Base-by-base conservation (phyloP, 1,140 invertebrate species). In the Ceratina japonica region DNA sequence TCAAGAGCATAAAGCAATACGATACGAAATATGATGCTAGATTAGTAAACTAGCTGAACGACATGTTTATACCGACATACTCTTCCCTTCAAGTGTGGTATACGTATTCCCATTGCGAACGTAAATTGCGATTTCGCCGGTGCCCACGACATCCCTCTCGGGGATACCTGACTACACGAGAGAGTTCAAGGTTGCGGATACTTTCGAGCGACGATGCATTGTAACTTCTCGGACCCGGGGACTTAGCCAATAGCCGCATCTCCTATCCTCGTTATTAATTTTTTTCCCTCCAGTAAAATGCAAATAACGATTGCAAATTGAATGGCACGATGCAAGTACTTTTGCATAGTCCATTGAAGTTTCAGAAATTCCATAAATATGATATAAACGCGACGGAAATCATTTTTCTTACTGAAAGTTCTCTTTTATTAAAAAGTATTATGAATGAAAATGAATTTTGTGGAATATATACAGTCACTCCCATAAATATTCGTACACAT, bases 121-220 rank as follows among this genome's bases (percentile, higher is more conserved):
- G 4, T 66, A 81, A 81, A 83, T 70, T 71, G 51, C 58, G 72
- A 77, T 83, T 81, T 81, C 73, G 52, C 56, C 44, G 72, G 56
- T 49, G 56, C 58, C 61, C 18, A 22, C 18, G 79, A 81, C 66
- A 83, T 81, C 56, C 68, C 73, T 62, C 20, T 24, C 37, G 49
- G 49, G 61, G 59, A 74, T 78, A 69, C 63, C 73, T 65, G 80
- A 56, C 65, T 78, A 51, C 49, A 44, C 37, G 49, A 54, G 64
- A 82, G 72, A 69, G 75, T 82, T 83, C 75, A 83, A 83, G 74
- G 82, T 70, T 83, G 54, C 22, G 27, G 37, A 74, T 79, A 70
- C 65, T 24, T 66, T 66, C 44, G 7, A 51, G 44, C 22, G 7
- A 7, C 37, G 44, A 5, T 16, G 3, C 20, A 71, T 75, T 49